Conservation (phyloP, 2,888 invertebrate genomes). For the Chrysomela aeneicollis region DNA sequence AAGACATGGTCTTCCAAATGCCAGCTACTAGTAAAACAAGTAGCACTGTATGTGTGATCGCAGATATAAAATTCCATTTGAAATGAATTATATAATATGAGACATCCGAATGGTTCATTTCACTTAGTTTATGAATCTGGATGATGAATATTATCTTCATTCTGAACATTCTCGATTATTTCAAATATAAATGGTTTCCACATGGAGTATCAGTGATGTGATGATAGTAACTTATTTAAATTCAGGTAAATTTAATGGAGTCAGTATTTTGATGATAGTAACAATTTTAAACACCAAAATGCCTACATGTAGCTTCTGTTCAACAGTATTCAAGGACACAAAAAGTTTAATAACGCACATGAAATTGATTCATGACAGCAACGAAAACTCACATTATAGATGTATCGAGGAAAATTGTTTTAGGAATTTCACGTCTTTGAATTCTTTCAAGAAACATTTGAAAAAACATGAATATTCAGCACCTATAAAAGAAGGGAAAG, state of each 20-base stretch:
- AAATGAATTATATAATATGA: neutral
- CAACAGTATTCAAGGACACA: neutral
- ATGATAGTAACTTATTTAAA: too few species aligned
- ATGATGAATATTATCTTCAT: too few species aligned
- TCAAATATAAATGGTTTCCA: too few species aligned
- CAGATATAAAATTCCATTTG: constrained; percentile 24
- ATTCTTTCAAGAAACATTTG: constrained; percentile 12
- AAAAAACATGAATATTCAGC: neutral
- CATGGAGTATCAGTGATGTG: too few species aligned
- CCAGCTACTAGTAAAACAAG: constrained; percentile 20
- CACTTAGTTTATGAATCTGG: too few species aligned
- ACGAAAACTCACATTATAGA: neutral
- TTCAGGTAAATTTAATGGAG: too few species aligned
- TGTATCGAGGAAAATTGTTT: constrained; percentile 17
- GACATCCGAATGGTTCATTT: too few species aligned
- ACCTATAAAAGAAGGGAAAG: neutral
- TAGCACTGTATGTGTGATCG: constrained; percentile 25
- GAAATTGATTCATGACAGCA: neutral
- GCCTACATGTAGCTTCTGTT: too few species aligned
- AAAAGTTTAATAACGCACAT: constrained; percentile 5
- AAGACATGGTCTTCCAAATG: constrained; percentile 28
- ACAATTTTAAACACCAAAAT: too few species aligned
- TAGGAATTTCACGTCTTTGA: constrained; percentile 6
- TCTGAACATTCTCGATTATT: too few species aligned
- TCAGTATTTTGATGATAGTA: too few species aligned